Conservation (phyloP, 2,797 vertebrate genomes). For the Sebastolobus alascanus region DNA sequence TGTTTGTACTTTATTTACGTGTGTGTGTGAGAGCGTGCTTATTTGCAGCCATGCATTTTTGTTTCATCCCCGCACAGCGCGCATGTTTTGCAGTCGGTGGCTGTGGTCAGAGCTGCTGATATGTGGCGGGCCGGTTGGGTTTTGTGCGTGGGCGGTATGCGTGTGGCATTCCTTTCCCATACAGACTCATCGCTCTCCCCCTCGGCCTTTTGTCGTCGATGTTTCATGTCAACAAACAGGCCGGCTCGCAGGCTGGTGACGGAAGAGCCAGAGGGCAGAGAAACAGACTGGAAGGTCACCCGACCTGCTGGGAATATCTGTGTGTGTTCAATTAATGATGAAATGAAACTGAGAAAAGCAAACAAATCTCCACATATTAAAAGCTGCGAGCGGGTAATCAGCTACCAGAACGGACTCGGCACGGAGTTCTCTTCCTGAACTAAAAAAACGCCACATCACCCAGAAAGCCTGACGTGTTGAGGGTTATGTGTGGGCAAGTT, state of each 20-base stretch:
- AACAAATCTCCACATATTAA: not conserved
- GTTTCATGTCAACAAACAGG: slow-evolving; percentile 74
- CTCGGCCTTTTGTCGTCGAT: slow-evolving; percentile 57
- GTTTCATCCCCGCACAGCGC: slow-evolving; percentile 23
- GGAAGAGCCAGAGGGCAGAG: slow-evolving; percentile 44
- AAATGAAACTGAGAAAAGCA: not conserved
- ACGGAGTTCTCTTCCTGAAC: not conserved
- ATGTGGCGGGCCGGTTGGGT: slow-evolving; percentile 22
- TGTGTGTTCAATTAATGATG: not conserved
- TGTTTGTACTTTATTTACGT: not conserved
- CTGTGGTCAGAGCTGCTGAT: slow-evolving; percentile 19
- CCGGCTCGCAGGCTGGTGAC: slow-evolving; percentile 38
- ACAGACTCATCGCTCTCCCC: slow-evolving; percentile 47
- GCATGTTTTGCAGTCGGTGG: slow-evolving; percentile 38
- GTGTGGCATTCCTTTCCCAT: slow-evolving; percentile 72
- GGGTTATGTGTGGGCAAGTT: not conserved
- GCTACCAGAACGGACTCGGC: not conserved
- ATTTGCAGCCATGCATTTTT: slow-evolving; percentile 25
- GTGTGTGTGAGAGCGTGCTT: not conserved
- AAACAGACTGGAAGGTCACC: slow-evolving; percentile 38
- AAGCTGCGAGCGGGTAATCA: not conserved
- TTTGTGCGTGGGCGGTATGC: slow-evolving; percentile 53
- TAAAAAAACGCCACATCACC: not conserved
- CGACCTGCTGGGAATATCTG: slow-evolving; percentile 12
- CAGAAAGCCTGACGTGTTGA: not conserved